Evolutionary conservation across 2,113 vertebrate genomes (phyloP), one percentile per base, ranked within the genome.

Genomic region (Tonatia bakeri): DNA sequence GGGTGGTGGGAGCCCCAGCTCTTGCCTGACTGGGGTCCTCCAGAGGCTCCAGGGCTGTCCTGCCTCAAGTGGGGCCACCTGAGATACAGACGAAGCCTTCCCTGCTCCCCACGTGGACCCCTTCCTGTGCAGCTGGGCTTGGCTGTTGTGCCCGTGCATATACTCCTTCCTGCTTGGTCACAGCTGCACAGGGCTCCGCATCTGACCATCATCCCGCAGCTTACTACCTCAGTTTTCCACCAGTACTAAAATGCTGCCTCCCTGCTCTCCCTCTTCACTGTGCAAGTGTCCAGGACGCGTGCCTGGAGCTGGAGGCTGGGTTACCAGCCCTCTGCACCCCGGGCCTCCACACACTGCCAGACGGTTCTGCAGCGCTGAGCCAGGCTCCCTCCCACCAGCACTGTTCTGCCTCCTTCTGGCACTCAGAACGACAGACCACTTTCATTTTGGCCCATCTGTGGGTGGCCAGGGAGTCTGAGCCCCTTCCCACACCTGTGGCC

Each of bases 111-210:
- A 86, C 16, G 7, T 3, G 38, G 77, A 52, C 16, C 31, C 24
- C 36, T 47, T 20, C 28, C 89, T 65, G 1, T 3, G 1, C 0
- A 8, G 47, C 38, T 28, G 76, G 43, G 45, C 11, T 16, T 4
- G 2, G 31, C 2, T 3, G 10, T 24, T 11, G n/a, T 40, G 43
- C 70, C 76, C 5, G 0, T 47, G 5, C 61, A 16, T 2, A 1
- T 2, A 8, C 31, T 45, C 43, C 28, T 6, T 88, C n/a, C 28
- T 26, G 52, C 52, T 36, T 56, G 40, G 77, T 56, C 56, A 36
- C 26, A 17, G 73, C 67, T 24, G 5, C 4, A 3, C 20, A 1
- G 24, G 11, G 9, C 17, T 59, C 22, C 17, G 0, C 47, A 38
- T 33, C 45, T 26, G 52, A 22, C 61, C 81, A 20, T 56, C 69